Percentiles rank a stretch among this genome's conserved stretches.
phyloP scores from a whole-genome alignment of 2,888 invertebrate species.

The Scaptomyza tumidula region DNA sequence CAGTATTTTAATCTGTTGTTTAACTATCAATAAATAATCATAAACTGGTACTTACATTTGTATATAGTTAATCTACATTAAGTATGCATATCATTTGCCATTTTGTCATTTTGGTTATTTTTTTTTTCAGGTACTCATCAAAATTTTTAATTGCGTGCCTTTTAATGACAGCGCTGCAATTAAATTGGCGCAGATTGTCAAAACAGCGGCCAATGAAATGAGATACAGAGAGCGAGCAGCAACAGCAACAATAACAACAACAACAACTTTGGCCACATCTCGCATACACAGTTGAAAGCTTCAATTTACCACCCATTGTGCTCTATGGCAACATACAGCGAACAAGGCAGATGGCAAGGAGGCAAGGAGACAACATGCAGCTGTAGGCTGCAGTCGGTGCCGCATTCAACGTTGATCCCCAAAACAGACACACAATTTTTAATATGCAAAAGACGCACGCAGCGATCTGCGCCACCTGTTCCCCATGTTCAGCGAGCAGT shows the following conservation, averaged over 20 bases:
- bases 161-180: constrained; percentile 80
- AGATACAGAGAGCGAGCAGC: constrained; percentile 41
- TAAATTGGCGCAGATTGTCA: constrained; percentile 74
- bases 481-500: constrained; percentile 10
- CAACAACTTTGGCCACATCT: neutral
- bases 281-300: constrained; percentile 71
- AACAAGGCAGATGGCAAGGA: constrained; percentile 8
- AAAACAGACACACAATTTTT: constrained; percentile 42
- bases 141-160: constrained; percentile 72
- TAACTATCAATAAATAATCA: neutral
- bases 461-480: constrained; percentile 65
- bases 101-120: neutral
- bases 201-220: constrained; percentile 76
- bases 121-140: constrained; percentile 12
- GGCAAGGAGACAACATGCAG: constrained; percentile 33
- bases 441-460: constrained; percentile 70
- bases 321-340: constrained; percentile 61
- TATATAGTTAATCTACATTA: neutral
- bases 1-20: no score
- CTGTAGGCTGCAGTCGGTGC: constrained; percentile 29
- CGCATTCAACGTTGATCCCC: constrained; percentile 42
- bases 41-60: neutral
- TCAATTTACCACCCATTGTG: constrained; percentile 81
- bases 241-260: constrained; percentile 11
- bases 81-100: neutral